phyloP scores from a whole-genome alignment of 2,888 invertebrate species.

The Eristalinus aeneus region DNA sequence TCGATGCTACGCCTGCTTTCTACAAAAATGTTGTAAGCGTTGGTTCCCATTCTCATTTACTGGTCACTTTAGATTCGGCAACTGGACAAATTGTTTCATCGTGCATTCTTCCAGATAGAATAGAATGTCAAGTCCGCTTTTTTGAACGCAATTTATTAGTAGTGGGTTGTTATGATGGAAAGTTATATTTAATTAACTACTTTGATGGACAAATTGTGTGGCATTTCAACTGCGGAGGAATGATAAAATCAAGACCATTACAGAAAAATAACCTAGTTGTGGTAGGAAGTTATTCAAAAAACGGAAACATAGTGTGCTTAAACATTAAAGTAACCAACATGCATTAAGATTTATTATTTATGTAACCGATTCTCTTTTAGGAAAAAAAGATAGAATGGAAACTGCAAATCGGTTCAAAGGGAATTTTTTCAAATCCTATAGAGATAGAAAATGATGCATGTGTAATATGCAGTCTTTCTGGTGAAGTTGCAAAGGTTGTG shows the following conservation, averaged over 20 bases:
- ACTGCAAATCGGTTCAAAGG: constrained; percentile 79
- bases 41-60: constrained; percentile 88
- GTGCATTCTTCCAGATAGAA: constrained; percentile 84
- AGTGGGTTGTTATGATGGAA: constrained; percentile 90
- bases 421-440: constrained; percentile 82
- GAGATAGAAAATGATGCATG: constrained; percentile 75
- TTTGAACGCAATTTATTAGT: constrained; percentile 81
- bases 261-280: constrained; percentile 85
- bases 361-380: neutral
- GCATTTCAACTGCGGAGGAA: constrained; percentile 82
- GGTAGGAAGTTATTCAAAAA: constrained; percentile 82
- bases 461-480: constrained; percentile 82
- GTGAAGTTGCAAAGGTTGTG: constrained; percentile 81
- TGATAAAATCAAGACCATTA: constrained; percentile 81
- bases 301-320: constrained; percentile 76
- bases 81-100: constrained; percentile 82
- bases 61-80: constrained; percentile 83
- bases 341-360: neutral
- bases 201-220: constrained; percentile 83
- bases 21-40: constrained; percentile 81
- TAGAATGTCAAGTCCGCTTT: constrained; percentile 86
- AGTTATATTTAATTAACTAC: constrained; percentile 85
- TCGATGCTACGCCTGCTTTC: constrained; percentile 89
- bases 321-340: constrained; percentile 74
- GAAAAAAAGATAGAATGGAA: constrained; percentile 72